Evolutionary conservation across 1,140 invertebrate genomes (phyloP), one percentile per base, ranked within the genome.

Genomic region (Micrasema minimum): DNA sequence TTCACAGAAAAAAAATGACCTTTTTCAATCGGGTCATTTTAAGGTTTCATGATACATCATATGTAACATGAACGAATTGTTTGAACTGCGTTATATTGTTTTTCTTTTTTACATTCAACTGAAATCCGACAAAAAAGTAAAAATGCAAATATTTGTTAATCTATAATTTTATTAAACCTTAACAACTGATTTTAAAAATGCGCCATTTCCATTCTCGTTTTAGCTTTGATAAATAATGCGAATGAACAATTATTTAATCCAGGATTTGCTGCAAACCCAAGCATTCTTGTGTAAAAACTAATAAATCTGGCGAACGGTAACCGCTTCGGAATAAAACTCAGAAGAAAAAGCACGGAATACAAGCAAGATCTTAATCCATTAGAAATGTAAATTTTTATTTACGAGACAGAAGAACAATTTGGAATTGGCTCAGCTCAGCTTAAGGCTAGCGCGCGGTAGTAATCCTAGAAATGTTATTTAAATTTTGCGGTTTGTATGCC

Each of bases 341-440:
- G 31, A 59, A 59, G 55, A 41, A 59, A 59, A 59, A 59, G 35
- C 55, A 16, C 37, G 11, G 35, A 59, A 23, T 59, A 41, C 6
- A 2, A 35, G 59, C 59, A n/a, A 64, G 59, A 64, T 64, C 59
- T 64, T 64, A 64, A 64, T 64, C 59, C 59, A 64, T 64, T 64
- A 46, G 59, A 22, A 64, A 26, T 64, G 18, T 64, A 64, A 64
- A 64, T 64, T 64, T 64, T 64, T 64, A 64, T 64, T 64, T 64
- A 64, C 43, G 59, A 64, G 41, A 22, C 43, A 31, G 11, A 26
- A 11, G 41, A 31, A 64, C 59, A 64, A 46, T 64, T 64, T 37
- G 59, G 38, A 45, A 45, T 64, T 64, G 59, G 43, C 43, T 31
- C 43, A 35, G 43, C 43, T 31, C 43, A 35, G 59, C 59, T 64